Base-by-base conservation (phyloP, 2,888 invertebrate genomes). In the Iphiclides podalirius region DNA sequence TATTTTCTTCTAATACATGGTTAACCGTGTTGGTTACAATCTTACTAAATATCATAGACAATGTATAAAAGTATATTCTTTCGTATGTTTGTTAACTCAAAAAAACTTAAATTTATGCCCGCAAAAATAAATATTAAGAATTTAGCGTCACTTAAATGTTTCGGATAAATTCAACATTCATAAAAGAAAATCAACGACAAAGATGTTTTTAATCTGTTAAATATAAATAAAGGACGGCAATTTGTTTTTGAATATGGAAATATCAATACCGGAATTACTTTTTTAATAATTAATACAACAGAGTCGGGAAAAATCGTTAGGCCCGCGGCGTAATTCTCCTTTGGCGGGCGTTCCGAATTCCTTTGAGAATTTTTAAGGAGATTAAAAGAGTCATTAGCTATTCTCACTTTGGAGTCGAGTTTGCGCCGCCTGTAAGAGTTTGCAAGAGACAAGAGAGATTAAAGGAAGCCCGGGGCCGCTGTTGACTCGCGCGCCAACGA, bases 371-470 rank as follows among this genome's bases (percentile, higher is more conserved):
- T 77, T 70, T 75, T 80, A 78, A 79, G 63, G 67, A 86, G 86
- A 86, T 87, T 85, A 84, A 78, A 79, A 77, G 74, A 79, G 79
- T 81, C 80, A 86, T 87, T 85, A 84, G 67, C 65, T 70, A 87
- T 87, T 85, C 87, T 72, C 74, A 83, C 76, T 82, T 62, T 67
- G 63, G 56, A 52, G 53, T 52, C 47, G 40, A n/a, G n/a, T n/a
- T n/a, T n/a, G 50, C 45, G 59, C 41, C 55, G 59, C 56, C 57
- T 52, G 54, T 48, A 54, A 59, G 60, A 63, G 62, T 60, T 70
- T 71, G 75, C 53, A 61, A 61, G 72, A 75, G 84, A 86, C 86
- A 84, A 59, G 66, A 47, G 58, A 76, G 82, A 83, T 85, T 80
- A 85, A 84, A 86, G 82, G 58, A 50, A 46, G 59, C 71, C 86